These are phyloP conservation scores for Numenius arquata DNA, from an alignment of 2,113 vertebrate genomes.

Conservation along the genomic window DNA sequence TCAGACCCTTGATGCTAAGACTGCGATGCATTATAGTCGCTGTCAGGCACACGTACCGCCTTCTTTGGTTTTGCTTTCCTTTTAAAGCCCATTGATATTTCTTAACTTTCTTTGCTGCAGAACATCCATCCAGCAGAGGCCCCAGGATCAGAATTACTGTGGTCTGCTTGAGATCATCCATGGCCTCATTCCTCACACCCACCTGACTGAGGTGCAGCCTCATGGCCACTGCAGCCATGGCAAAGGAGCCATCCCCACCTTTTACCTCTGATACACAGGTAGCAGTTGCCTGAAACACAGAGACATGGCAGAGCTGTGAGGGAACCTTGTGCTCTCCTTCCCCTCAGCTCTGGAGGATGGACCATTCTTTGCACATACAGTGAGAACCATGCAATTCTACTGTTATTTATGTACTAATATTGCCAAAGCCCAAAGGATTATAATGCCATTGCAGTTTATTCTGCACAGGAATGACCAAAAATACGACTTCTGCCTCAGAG, in stretches of 20 bases:
- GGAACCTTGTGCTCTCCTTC: not conserved
- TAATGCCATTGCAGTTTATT: not conserved
- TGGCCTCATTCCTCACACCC: not conserved
- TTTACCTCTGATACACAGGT: not conserved
- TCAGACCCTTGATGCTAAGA: not conserved
- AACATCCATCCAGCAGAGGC: not conserved
- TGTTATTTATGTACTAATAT: not conserved
- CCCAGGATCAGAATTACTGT: not conserved
- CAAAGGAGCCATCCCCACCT: not conserved
- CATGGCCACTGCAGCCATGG: fast-evolving
- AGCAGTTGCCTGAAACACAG: not conserved
- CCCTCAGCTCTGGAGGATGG: not conserved
- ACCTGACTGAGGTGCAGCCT: not conserved
- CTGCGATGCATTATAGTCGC: not conserved
- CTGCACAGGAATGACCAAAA: not conserved
- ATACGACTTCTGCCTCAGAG: not conserved
- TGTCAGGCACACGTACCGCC: not conserved
- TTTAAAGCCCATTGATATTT: not conserved
- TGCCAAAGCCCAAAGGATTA: not conserved
- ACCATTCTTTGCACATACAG: not conserved
- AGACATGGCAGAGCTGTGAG: not conserved
- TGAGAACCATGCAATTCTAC: not conserved
- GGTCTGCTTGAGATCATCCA: not conserved
- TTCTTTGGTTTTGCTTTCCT: not conserved
- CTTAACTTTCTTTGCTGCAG: not conserved